Conservation (phyloP, 1,140 invertebrate species). For the Phortica variegata region DNA sequence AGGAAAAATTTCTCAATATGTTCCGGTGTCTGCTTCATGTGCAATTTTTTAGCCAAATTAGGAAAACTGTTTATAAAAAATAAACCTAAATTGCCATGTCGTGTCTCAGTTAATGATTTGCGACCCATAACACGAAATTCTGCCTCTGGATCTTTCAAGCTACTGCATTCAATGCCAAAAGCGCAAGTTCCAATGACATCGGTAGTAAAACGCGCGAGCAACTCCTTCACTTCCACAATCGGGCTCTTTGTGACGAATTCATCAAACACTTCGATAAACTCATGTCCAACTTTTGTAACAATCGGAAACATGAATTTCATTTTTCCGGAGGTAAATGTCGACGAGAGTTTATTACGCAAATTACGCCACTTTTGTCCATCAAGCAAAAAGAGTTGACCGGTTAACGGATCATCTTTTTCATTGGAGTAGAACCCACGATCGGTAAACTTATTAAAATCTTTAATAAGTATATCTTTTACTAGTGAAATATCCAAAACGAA, state of each 20-base stretch:
- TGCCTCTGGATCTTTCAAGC: conserved; percentile 58
- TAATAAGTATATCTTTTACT: conserved; percentile 63
- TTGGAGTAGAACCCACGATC: conserved; percentile 59
- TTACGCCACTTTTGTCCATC: conserved; percentile 60
- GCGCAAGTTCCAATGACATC: conserved; percentile 64
- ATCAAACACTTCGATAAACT: conserved; percentile 37
- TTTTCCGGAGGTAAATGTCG: conserved; percentile 63
- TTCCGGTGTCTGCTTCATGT: conserved; percentile 52
- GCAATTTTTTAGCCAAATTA: conserved; percentile 22
- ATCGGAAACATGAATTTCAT: conserved; percentile 61
- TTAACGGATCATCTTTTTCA: conserved; percentile 58
- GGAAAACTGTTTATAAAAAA: conserved; percentile 30
- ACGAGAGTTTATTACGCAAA: conserved; percentile 60
- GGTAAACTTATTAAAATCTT: conserved; percentile 62
- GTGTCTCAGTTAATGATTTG: conserved; percentile 21
- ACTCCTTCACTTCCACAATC: conserved; percentile 34
- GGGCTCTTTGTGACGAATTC: conserved; percentile 13
- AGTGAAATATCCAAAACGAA: conserved; percentile 62
- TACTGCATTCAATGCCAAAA: conserved; percentile 66
- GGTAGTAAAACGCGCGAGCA: conserved; percentile 46
- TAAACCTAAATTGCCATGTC: conserved; percentile 11
- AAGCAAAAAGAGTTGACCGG: conserved; percentile 57
- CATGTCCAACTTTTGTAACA: conserved; percentile 42
- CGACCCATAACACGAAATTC: conserved; percentile 59
- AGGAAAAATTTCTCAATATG: conserved; percentile 60